Base-by-base conservation (phyloP, 2,888 invertebrate genomes). In the Andrena flavipes region DNA sequence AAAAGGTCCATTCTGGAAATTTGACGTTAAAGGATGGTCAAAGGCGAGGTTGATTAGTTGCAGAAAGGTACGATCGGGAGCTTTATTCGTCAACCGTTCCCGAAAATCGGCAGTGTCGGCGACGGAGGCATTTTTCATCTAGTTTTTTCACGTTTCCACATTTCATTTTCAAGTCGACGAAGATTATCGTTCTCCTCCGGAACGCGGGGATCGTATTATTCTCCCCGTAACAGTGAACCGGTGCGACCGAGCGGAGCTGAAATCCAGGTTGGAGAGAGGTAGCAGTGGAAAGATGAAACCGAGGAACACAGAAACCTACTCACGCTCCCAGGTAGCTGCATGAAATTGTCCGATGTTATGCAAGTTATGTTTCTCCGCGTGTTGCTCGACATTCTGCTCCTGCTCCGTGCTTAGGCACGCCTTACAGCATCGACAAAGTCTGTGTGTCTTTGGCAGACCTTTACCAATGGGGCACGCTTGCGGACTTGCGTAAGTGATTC, bases 261-360 rank as follows among this genome's bases (percentile, higher is more conserved):
- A 30, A 78, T 78, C 74, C 30, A 26, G 42, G 23, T 13, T 33
- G 16, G 7, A 20, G 4, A n/a, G 23, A n/a, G 20, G n/a, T 23
- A 10, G 23, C 23, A 4, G 42, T 30, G 49, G 29, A 49, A 54
- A 62, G 77, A 68, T 63, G 68, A 69, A 69, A 64, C 56, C 70
- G 56, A 63, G 73, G 62, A 68, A 35, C 78, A 75, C 68, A 77
- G 80, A 76, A 76, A 79, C 54, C 63, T 79, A 75, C 68, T 79
- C 68, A 62, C 60, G 51, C 42, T 13, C 20, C 30, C 63, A 65
- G 74, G 73, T 70, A 65, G 64, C 71, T 62, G 80, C 76, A 69
- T 80, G 84, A 86, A 88, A 91, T 90, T 90, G 88, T 79, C 88
- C 89, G 87, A 86, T 88, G 85, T 80, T 86, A 88, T 86, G 86